Base-by-base conservation (phyloP, 2,888 invertebrate genomes). In the Acrobasis suavella region DNA sequence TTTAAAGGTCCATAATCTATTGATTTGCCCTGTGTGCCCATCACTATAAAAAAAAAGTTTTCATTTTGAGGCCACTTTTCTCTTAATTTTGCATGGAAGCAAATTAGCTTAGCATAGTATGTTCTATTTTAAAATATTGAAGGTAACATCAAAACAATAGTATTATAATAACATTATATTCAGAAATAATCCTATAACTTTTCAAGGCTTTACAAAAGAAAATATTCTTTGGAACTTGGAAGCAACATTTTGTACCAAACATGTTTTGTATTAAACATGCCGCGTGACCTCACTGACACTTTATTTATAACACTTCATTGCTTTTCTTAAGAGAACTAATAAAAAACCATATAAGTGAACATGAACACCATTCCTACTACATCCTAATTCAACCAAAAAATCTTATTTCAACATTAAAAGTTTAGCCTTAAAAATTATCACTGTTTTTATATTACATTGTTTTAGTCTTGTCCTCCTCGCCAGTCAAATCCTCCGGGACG, bases 401-500 rank as follows among this genome's bases (percentile, higher is more conserved):
- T 50, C 38, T 50, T 17, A 49, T 22, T 52, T 52, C 60, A 62
- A 60, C 17, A 64, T 58, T 72, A 56, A 37, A 42, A 56, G 42
- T 56, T 74, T 74, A 71, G 72, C 72, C 22, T 49, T 55, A 55
- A 12, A 42, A 37, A 49, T 49, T 55, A 32, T 49, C 62, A 62
- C 62, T 22, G n/a, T 55, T 50, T 50, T 74, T 73, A 77, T 76
- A 77, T 73, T 69, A 76, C 72, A 17, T 69, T 66, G 68, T 60
- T 50, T 72, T 72, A 54, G 73, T 71, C 42, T 72, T 69, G 78
- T 65, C 78, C 78, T n/a, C 87, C 93, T 38, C 95, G 95, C 97
- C 97, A 98, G 75, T 96, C 94, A 79, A 96, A 98, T 32, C 97
- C 98, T 15, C 97, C 98, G 0, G 98, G 98, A 64, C 97, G 93